Conservation (phyloP, 23 tunicate species). For the Diplosoma virens region DNA sequence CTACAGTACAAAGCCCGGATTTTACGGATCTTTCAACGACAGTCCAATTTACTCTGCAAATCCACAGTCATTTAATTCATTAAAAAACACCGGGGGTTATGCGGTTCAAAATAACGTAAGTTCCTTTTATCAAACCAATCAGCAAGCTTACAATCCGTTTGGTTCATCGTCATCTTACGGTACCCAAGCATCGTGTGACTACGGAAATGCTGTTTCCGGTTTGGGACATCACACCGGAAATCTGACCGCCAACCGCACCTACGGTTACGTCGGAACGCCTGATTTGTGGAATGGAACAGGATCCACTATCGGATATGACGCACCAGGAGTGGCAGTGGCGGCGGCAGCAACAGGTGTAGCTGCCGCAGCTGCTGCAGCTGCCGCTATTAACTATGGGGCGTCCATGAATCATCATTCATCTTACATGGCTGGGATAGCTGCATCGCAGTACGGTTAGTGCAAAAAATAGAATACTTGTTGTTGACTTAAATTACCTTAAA, state of each 20-base stretch:
- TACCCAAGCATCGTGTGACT: constrained; percentile 41
- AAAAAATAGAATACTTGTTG: no score
- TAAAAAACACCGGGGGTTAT: constrained; percentile 25
- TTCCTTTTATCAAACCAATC: constrained; percentile 27
- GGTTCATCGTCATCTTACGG: constrained; percentile 31
- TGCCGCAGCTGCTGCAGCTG: constrained; percentile 45
- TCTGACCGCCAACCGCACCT: not conserved
- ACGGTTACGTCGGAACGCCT: constrained; percentile 43
- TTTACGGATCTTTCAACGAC: constrained; percentile 28
- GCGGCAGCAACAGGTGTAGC: constrained; percentile 35
- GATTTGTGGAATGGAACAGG: constrained; percentile 52
- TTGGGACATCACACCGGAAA: not conserved
- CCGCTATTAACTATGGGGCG: constrained; percentile 43
- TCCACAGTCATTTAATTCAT: constrained; percentile 5
- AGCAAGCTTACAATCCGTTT: constrained; percentile 41
- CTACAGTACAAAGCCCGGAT: constrained; percentile 17
- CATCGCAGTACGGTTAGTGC: constrained; percentile 53
- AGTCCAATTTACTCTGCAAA: constrained; percentile 25
- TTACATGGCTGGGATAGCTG: constrained; percentile 49
- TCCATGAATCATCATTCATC: constrained; percentile 30
- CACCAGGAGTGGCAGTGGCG: constrained; percentile 25
- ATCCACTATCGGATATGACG: constrained; percentile 35
- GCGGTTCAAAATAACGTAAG: not conserved
- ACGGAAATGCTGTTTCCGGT: constrained; percentile 2
- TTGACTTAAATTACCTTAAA: no score